Evolutionary conservation across 2,888 invertebrate genomes (phyloP).

Genomic region (Ochropleura leucogaster): DNA sequence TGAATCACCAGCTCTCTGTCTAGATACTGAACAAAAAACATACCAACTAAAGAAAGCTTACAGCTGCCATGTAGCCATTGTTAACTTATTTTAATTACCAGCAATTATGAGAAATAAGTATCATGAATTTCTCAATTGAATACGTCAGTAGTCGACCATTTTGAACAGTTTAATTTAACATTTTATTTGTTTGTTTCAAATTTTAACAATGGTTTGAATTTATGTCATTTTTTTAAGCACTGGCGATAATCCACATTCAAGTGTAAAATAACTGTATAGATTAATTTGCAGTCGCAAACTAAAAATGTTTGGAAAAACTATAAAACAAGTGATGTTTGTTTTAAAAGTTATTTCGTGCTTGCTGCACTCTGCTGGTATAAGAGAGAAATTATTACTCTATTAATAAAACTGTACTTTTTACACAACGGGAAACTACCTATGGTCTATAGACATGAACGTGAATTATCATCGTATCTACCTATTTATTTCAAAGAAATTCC

Average conservation of each 20-base stretch:
- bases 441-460: conserved; percentile 34
- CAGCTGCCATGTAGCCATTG: not conserved
- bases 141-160: not conserved
- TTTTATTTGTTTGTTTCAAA: not conserved
- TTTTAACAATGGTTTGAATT: too few species aligned
- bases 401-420: conserved; percentile 38
- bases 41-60: not conserved
- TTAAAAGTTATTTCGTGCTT: conserved; percentile 27
- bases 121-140: not conserved
- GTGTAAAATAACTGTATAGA: not conserved
- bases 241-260: not conserved
- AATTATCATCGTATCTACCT: conserved; percentile 30
- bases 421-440: conserved; percentile 22
- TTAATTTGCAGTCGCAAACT: conserved; percentile 1
- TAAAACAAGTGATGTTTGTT: conserved; percentile 26
- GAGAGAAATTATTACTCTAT: conserved; percentile 8
- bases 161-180: not conserved
- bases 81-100: not conserved
- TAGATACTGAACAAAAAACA: too few species aligned
- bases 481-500: conserved; percentile 72
- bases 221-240: not conserved
- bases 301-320: conserved; percentile 3
- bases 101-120: too few species aligned
- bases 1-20: conserved; percentile 1
- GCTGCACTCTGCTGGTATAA: conserved; percentile 24